Conservation (phyloP, 2,113 vertebrate species). For the Larimichthys crocea region DNA sequence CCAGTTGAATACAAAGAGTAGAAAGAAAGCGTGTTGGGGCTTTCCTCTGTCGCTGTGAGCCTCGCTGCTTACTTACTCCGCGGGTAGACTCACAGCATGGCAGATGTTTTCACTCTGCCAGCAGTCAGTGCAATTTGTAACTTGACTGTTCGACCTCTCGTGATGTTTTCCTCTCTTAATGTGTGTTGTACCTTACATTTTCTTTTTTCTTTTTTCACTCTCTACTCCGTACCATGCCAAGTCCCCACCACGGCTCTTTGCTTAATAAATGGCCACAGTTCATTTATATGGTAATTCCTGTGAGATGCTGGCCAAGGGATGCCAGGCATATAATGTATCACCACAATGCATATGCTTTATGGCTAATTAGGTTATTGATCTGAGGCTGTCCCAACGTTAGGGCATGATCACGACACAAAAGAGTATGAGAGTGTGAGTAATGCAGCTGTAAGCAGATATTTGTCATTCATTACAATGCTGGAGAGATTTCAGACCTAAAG, state of each 20-base stretch:
- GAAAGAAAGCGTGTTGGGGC: slow-evolving; percentile 65
- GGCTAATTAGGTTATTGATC: slow-evolving; percentile 82
- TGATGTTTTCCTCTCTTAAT: slow-evolving; percentile 63
- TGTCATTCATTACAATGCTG: slow-evolving; percentile 38
- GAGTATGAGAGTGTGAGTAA: slow-evolving; percentile 63
- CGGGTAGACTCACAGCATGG: slow-evolving; percentile 39
- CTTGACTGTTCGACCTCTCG: slow-evolving; percentile 42
- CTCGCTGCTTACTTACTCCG: slow-evolving; percentile 26
- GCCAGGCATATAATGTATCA: slow-evolving; percentile 77
- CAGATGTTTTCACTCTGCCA: slow-evolving; percentile 54
- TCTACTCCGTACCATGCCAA: slow-evolving; percentile 33
- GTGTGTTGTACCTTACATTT: slow-evolving; percentile 49
- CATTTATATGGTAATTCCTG: slow-evolving; percentile 77
- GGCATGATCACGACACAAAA: slow-evolving; percentile 68
- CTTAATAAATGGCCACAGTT: slow-evolving; percentile 72
- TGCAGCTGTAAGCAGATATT: slow-evolving; percentile 68
- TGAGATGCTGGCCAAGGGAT: slow-evolving; percentile 67
- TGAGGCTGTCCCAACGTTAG: slow-evolving; percentile 52
- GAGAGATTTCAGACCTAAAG: slow-evolving; percentile 20
- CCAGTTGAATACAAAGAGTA: slow-evolving; percentile 77
- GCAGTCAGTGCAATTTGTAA: slow-evolving; percentile 52
- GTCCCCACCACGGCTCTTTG: slow-evolving; percentile 53
- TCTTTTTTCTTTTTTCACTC: neutral
- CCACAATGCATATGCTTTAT: slow-evolving; percentile 76
- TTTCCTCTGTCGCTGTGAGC: slow-evolving; percentile 60